Evolutionary conservation across 2,888 invertebrate genomes (phyloP), one percentile per base, ranked within the genome.

Genomic region (Chrysomela aeneicollis): DNA sequence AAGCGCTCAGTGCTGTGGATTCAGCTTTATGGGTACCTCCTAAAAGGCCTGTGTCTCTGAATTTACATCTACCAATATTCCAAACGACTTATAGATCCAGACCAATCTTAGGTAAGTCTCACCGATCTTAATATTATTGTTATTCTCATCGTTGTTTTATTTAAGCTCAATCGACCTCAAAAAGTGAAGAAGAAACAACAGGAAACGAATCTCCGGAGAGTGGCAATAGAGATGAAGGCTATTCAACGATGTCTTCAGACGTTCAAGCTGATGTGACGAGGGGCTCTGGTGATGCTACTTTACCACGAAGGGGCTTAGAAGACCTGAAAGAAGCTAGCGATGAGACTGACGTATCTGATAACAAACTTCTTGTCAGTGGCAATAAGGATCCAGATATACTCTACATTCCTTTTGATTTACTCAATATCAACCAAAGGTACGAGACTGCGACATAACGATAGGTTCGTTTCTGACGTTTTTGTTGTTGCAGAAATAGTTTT

Each of bases 181-280:
- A 83, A 70, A 88, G 88, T 63, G 88, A 86, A 61, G 88, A 89
- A 66, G 89, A 89, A 74, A 90, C 88, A 26, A 79, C 80, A 1
- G 90, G 89, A 12, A 90, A 88, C 71, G 91, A 91, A 79, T 90
- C 91, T 66, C 91, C 91, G 0, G 91, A 91, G 76, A 90, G 90
- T 74, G 90, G 90, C 47, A 91, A 91, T 71, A 87, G 91, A 72
- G 92, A 92, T 84, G 92, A 92, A 79, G 92, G 92, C 17, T 92
- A 92, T 82, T 92, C 92, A 65, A 92, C 92, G 3, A 92, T 92
- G 92, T 92, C 92, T 10, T 91, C 91, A 68, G 92, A 92, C 78
- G 91, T 92, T 0, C 92, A 92, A 80, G 89, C 89, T 0, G 91
- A 91, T 75, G 88, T 89, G 1, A 88, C 88, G 0, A 77, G 84